These are phyloP conservation scores for Dryas iulia DNA, from an alignment of 1,140 invertebrate species.

Conservation along the genomic window DNA sequence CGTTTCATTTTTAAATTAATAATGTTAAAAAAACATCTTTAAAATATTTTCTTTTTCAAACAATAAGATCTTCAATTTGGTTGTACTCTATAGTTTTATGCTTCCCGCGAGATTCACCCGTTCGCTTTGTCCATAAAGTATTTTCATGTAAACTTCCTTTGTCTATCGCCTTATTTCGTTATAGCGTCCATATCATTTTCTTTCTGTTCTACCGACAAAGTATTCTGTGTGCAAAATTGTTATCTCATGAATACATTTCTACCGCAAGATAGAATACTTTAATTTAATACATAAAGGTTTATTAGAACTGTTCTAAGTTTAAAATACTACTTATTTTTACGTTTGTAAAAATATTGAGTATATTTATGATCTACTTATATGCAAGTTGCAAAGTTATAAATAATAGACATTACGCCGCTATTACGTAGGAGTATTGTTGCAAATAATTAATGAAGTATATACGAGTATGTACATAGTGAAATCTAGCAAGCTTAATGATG, in stretches of 20 bases:
- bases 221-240: neutral
- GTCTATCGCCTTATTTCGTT: conserved; percentile 15
- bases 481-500: conserved; percentile 3
- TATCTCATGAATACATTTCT: neutral
- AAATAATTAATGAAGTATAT: neutral
- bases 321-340: no score
- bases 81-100: conserved; percentile 14
- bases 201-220: neutral
- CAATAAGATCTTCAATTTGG: conserved; percentile 15
- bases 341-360: no score
- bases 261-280: neutral
- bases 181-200: neutral
- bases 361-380: neutral
- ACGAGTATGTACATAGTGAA: neutral
- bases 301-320: no score
- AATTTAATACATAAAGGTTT: neutral
- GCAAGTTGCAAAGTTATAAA: neutral
- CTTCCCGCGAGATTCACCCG: conserved; percentile 10
- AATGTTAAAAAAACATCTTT: neutral
- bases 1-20: no score
- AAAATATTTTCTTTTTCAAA: neutral
- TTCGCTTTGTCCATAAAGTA: conserved; percentile 11
- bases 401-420: neutral
- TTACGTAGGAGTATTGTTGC: neutral
- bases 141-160: conserved; percentile 20